phyloP scores from a whole-genome alignment of 2,113 vertebrate species.

The Indicator indicator region DNA sequence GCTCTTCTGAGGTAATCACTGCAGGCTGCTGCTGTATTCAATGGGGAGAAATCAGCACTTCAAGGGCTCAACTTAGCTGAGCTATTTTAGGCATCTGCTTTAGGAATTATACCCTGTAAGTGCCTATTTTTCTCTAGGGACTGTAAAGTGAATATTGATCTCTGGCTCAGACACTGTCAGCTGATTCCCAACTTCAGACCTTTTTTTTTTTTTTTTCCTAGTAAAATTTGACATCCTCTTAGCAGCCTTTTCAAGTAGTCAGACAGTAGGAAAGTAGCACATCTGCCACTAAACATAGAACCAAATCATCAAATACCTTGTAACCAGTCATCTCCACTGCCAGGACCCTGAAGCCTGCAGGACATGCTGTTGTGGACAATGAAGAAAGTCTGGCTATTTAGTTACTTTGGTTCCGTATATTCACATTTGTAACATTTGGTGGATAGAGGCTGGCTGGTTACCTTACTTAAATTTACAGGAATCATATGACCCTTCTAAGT shows the following conservation, averaged over 20 bases:
- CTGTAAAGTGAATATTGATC: slow-evolving; percentile 13
- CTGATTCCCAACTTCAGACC: not conserved
- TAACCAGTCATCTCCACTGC: not conserved
- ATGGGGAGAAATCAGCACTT: not conserved
- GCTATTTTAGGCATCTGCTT: slow-evolving; percentile 31
- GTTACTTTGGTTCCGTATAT: not conserved
- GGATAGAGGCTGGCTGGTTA: not conserved
- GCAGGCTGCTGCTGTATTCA: not conserved
- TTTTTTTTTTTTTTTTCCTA: not conserved
- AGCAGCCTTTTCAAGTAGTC: not conserved
- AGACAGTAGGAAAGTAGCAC: not conserved
- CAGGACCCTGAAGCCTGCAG: not conserved
- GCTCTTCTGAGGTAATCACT: not conserved
- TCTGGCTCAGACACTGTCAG: not conserved
- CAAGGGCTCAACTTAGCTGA: not conserved
- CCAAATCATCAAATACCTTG: not conserved
- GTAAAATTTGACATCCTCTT: not conserved
- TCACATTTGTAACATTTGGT: not conserved
- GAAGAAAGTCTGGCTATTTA: not conserved
- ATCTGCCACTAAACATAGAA: not conserved
- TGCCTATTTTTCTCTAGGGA: not conserved
- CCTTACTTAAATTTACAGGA: not conserved
- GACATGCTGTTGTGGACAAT: not conserved
- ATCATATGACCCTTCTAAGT: not conserved
- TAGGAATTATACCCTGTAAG: slow-evolving; percentile 4